Evolutionary conservation across 2,113 vertebrate genomes (phyloP).

Genomic region (Tursiops truncatus): DNA sequence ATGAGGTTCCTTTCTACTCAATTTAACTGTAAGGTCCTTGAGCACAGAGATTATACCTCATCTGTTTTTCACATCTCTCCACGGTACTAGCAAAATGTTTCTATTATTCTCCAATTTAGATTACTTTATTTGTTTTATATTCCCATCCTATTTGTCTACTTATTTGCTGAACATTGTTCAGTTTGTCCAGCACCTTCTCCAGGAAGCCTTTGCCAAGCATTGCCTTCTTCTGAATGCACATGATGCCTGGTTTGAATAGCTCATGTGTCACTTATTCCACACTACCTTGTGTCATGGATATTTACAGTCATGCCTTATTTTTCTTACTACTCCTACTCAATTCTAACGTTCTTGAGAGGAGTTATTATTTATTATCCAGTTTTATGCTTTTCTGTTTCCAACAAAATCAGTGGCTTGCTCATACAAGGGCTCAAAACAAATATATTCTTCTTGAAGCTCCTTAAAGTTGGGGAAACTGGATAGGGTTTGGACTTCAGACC

Average conservation of each 20-base stretch:
- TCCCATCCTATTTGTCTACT: neutral
- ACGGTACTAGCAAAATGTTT: neutral
- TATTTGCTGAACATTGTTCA: neutral
- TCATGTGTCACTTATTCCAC: neutral
- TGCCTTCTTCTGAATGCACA: neutral
- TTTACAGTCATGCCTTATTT: neutral
- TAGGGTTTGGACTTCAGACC: neutral
- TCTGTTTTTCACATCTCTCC: neutral
- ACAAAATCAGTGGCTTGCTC: neutral
- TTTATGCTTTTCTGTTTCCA: neutral
- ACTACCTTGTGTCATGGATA: neutral
- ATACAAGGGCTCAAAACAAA: neutral
- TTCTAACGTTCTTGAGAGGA: neutral
- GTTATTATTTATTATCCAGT: neutral
- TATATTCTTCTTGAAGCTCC: neutral
- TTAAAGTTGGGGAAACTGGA: slow-evolving; percentile 9
- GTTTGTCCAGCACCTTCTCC: neutral
- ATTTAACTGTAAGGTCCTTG: neutral
- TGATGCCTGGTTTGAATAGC: neutral
- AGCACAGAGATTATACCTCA: neutral
- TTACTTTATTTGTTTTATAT: neutral
- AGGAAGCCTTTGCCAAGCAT: neutral
- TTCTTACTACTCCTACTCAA: neutral
- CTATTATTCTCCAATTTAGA: neutral
- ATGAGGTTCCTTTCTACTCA: neutral